Conservation (phyloP, 1,140 invertebrate genomes). For the Oryctes rhinoceros region DNA sequence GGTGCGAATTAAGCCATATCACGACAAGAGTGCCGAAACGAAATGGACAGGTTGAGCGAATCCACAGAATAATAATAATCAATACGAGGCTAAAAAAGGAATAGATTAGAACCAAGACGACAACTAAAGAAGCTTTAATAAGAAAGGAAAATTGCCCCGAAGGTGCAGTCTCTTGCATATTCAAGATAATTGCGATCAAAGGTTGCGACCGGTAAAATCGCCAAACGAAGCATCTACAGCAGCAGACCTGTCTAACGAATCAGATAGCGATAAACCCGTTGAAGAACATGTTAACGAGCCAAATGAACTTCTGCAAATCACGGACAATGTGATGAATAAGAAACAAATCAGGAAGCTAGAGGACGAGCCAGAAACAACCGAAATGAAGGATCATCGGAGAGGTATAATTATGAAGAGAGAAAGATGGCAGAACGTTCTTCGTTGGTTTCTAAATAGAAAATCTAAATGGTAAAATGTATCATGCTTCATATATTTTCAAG, state of each 20-base stretch:
- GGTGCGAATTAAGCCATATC: constrained; percentile 47
- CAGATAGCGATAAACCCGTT: not conserved
- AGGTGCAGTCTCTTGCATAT: not conserved
- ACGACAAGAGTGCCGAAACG: constrained; percentile 49
- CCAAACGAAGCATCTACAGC: not conserved
- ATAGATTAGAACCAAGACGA: not conserved
- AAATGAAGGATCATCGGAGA: not conserved
- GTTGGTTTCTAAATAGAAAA: too few species aligned
- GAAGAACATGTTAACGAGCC: not conserved
- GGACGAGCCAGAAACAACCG: not conserved
- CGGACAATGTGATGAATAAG: too few species aligned
- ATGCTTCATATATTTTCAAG: too few species aligned
- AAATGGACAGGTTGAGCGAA: constrained; percentile 51
- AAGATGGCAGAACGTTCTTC: too few species aligned
- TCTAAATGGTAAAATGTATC: too few species aligned
- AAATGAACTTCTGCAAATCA: not conserved
- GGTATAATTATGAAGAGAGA: too few species aligned
- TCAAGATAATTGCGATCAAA: not conserved
- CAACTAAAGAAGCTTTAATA: not conserved
- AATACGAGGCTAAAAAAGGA: not conserved
- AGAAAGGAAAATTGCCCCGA: not conserved
- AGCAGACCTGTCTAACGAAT: not conserved
- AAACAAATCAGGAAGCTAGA: not conserved
- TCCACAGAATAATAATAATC: constrained; percentile 45
- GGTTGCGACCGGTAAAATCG: not conserved